A percentile compares a stretch with the other conserved stretches of the same genome.
Conservation (phyloP, 1,140 invertebrate species). For the Camponotus vicinus region DNA sequence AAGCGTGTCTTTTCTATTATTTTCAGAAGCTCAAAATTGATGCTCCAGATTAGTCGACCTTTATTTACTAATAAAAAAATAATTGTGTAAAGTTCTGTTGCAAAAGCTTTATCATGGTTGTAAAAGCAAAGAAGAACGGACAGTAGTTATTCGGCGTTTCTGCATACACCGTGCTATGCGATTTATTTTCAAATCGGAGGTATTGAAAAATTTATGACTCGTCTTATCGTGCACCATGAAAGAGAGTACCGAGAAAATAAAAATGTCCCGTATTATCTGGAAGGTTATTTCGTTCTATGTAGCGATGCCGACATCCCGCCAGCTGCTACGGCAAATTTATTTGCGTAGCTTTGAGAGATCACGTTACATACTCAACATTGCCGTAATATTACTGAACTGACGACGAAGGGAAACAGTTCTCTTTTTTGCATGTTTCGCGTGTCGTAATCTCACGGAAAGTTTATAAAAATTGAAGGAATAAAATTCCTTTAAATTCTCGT, state of each 20-base stretch:
- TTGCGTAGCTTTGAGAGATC: conserved; percentile 39
- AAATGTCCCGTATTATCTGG: conserved; percentile 69
- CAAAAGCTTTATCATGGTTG: conserved; percentile 33
- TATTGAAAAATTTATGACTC: conserved; percentile 82
- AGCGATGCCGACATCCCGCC: conserved; percentile 53
- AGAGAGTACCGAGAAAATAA: conserved; percentile 73
- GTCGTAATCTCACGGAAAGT: conserved; percentile 5
- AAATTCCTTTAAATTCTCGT: conserved; percentile 31
- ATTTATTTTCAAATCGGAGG: conserved; percentile 79
- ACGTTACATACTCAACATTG: conserved; percentile 18
- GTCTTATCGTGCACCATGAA: conserved; percentile 47
- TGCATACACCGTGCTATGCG: conserved; percentile 71
- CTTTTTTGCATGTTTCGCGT: neutral
- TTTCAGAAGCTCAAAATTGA: conserved; percentile 34
- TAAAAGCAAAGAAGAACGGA: conserved; percentile 52
- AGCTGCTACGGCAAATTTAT: conserved; percentile 42
- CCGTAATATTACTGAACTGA: conserved; percentile 22
- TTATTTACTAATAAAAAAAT: neutral
- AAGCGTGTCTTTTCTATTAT: conserved; percentile 26
- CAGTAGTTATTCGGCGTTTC: conserved; percentile 59
- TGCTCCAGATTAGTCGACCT: conserved; percentile 36
- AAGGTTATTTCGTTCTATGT: conserved; percentile 71
- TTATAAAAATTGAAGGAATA: neutral
- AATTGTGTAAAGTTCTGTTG: conserved; percentile 28
- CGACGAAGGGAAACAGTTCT: conserved; percentile 10